Conservation (phyloP, 1,140 invertebrate genomes). For the Neelides sp. region DNA sequence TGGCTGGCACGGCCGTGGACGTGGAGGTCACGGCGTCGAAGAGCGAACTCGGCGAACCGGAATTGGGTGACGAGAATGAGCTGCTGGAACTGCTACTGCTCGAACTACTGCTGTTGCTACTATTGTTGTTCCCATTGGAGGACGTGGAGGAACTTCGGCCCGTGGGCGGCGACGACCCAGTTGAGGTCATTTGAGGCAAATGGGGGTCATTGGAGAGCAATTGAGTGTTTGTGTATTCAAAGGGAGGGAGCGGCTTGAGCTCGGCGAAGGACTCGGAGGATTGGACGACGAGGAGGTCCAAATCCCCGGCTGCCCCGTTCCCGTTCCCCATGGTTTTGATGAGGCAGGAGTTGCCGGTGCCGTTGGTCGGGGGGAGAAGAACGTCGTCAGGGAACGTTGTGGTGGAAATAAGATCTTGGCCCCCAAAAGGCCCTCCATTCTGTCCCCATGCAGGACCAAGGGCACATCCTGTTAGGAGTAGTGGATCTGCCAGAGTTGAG, state of each 20-base stretch:
- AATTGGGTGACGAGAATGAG: slow-evolving; percentile 22
- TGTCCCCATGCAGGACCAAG: slow-evolving; percentile 15
- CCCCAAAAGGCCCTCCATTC: slow-evolving; percentile 9
- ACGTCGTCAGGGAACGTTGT: slow-evolving; percentile 14
- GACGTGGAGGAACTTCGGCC: slow-evolving; percentile 36
- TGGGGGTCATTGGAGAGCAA: slow-evolving; percentile 29
- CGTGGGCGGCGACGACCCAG: slow-evolving; percentile 54
- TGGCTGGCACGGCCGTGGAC: slow-evolving; percentile 27
- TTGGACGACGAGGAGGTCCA: slow-evolving; percentile 9
- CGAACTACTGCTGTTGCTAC: slow-evolving; percentile 49
- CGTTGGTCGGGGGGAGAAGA: neutral
- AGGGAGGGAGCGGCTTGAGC: slow-evolving; percentile 71
- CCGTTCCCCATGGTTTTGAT: slow-evolving; percentile 7
- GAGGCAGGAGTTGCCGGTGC: neutral
- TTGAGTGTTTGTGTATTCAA: slow-evolving; percentile 56
- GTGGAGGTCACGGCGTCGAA: slow-evolving; percentile 34
- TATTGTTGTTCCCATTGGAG: slow-evolving; percentile 36
- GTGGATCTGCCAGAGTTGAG: slow-evolving; percentile 20
- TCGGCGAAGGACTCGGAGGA: slow-evolving; percentile 54
- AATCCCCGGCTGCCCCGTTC: neutral
- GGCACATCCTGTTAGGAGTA: slow-evolving; percentile 18
- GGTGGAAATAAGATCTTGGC: slow-evolving; percentile 21
- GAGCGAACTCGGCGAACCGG: slow-evolving; percentile 15
- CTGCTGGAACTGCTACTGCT: slow-evolving; percentile 40
- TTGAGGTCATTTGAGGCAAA: slow-evolving; percentile 53